Base-by-base conservation (phyloP, 2,888 invertebrate genomes). In the Piscicola geometra region DNA sequence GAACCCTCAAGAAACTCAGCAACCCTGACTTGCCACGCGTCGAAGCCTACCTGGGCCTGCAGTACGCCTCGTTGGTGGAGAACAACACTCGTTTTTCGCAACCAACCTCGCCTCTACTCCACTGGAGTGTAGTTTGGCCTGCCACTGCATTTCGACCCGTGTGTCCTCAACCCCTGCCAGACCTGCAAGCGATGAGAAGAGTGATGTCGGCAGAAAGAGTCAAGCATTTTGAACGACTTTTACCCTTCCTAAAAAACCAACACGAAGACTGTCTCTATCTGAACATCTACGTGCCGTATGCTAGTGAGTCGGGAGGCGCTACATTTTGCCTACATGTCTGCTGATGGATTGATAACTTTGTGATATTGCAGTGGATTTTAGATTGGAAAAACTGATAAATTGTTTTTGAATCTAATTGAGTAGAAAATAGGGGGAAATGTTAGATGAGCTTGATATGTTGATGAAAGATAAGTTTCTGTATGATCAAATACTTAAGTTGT, bases 1-100 rank as follows among this genome's bases (percentile, higher is more conserved):
- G 94, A 0, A 79, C 82, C 35, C 79, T 82, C 21, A 41, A 77
- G 21, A 78, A 75, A 0, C 76, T 79, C n/a, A 71, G 76, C 1
- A 77, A 80, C 77, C 80, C 79, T 50, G 77, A 81, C 74, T 80
- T 85, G 0, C 79, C 79, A 9, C 90, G 91, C 1, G 94, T 96
- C 32, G 95, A 93, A 86, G 91, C 91, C 81, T 94, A 93, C 87
- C 89, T 91, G 32, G 93, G 93, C 0, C 91, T 97, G 77, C 95
- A 95, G 5, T 97, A 96, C 86, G 97, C 95, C 33, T 93, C 94
- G 70, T 92, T 96, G 35, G 94, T 94, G 41, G 88, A 92, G 60
- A 94, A 93, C 5, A 90, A 91, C 76, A 87, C 95, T 78, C 89
- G 97, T 77, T 97, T 97, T 86, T 94, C 96, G 94, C 95, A 95